Conservation (phyloP, 2,797 vertebrate species). For the Poecile montanus region DNA sequence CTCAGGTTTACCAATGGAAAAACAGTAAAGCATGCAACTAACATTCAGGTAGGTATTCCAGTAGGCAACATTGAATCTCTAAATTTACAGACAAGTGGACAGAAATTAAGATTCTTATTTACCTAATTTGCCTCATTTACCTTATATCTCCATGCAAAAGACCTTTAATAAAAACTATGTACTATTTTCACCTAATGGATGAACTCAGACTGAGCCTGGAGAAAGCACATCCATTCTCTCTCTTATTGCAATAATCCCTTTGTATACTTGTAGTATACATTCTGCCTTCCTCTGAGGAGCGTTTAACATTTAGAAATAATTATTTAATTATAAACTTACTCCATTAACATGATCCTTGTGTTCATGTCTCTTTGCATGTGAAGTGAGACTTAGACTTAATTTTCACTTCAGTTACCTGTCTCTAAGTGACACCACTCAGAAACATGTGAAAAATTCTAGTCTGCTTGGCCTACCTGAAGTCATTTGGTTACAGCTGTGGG, state of each 20-base stretch:
- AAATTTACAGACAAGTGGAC: background rate
- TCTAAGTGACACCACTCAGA: background rate
- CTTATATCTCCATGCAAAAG: background rate
- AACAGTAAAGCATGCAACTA: background rate
- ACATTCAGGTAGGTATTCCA: background rate
- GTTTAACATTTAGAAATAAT: background rate
- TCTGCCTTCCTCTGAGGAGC: background rate
- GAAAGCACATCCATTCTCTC: background rate
- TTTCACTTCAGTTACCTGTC: background rate
- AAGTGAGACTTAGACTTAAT: background rate
- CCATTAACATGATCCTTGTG: background rate
- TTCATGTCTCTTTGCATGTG: background rate
- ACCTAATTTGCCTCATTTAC: background rate
- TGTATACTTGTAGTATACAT: background rate
- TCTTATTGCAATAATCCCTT: background rate
- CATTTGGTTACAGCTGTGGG: rapidly evolving
- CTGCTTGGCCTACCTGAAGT: background rate
- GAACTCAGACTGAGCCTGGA: background rate
- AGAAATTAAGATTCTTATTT: background rate
- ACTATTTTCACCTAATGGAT: background rate
- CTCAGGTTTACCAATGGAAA: background rate
- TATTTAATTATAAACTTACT: background rate
- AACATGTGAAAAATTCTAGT: background rate
- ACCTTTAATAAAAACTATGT: background rate
- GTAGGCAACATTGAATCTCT: background rate